Conservation (phyloP, 2,113 vertebrate genomes). For the Okapia johnstoni region DNA sequence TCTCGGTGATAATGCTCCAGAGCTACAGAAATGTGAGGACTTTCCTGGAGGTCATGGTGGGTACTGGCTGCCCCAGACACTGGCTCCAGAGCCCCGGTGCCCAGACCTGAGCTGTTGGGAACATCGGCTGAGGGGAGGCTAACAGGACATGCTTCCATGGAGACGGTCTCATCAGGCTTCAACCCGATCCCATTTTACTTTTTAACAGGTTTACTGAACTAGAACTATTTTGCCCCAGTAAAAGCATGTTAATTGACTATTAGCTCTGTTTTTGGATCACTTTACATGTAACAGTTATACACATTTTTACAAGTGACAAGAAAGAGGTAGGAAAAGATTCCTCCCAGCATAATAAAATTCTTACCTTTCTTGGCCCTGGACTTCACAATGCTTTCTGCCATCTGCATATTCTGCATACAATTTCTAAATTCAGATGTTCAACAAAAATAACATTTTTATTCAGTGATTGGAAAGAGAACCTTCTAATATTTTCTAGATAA, state of each 20-base stretch:
- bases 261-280: not conserved
- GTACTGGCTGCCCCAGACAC: not conserved
- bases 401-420: not conserved
- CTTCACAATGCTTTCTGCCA: not conserved
- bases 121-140: fast-evolving
- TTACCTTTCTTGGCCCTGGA: not conserved
- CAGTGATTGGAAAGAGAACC: not conserved
- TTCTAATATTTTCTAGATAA: not conserved
- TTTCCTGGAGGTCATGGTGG: fast-evolving
- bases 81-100: fast-evolving
- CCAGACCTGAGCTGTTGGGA: not conserved
- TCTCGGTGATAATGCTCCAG: not conserved
- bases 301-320: not conserved
- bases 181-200: not conserved
- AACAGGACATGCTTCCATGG: fast-evolving
- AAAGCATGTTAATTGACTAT: not conserved
- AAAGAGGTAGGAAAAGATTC: not conserved
- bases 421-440: not conserved
- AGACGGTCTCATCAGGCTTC: fast-evolving
- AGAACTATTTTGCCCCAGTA: not conserved
- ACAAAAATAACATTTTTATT: not conserved
- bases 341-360: not conserved
- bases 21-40: not conserved
- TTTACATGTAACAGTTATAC: not conserved
- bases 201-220: not conserved